Evolutionary conservation across 2,113 vertebrate genomes (phyloP), one percentile per base, ranked within the genome.

Genomic region (Platycercus adscitus): DNA sequence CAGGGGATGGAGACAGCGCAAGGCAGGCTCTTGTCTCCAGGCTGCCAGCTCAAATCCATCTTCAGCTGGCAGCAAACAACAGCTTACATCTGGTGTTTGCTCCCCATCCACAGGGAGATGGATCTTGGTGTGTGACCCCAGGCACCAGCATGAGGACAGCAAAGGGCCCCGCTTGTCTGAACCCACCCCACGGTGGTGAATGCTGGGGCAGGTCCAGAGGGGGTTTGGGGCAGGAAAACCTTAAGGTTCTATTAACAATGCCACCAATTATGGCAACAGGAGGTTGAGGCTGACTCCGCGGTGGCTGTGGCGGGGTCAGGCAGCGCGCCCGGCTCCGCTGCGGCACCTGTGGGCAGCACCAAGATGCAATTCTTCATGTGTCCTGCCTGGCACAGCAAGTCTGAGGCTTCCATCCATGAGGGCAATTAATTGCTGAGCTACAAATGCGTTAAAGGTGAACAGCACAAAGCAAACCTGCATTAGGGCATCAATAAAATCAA

Each of bases 401-500:
- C 4, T 17, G 69, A 68, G 83, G 88, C 31, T 73, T 50, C 26
- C 5, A 33, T 77, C 56, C 50, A 3, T 1, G 49, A 4, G 3
- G 83, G 61, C 60, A 95, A 96, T 96, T 91, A 95, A 96, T 96
- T 94, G 91, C 86, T 9, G 79, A 35, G 88, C 93, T 88, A 31
- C 78, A 47, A 43, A 39, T 0, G 15, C 5, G 39, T 81, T 83
- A 50, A 41, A 86, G 88, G 88, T 63, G 81, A 91, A 68, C 60
- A 0, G 17, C 2, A 9, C 0, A 23, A 82, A 88, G 91, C 60
- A 31, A 58, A 78, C 37, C 84, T 68, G 73, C 81, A 65, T 70
- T 26, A 56, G 76, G 70, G 63, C 3, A 64, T 46, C 33, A 4
- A 95, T 96, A 95, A 95, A 96, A 95, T 95, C 95, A 47, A 92